These are phyloP conservation scores for Drosophila navojoa DNA, from an alignment of 1,140 invertebrate genomes.

Conservation along the genomic window DNA sequence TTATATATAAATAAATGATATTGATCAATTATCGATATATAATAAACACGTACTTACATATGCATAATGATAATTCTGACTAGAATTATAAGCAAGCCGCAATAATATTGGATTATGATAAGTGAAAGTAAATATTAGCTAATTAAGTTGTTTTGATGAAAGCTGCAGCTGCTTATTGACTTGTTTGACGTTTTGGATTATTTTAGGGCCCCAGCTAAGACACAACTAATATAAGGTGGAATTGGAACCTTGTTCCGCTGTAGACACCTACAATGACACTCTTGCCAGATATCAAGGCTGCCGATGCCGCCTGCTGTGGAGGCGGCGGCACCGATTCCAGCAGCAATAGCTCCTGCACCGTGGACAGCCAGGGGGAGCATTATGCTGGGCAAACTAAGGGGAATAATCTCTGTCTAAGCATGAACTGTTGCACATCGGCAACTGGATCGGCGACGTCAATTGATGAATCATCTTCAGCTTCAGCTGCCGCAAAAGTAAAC, in stretches of 20 bases:
- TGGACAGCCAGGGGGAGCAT: conserved; percentile 37
- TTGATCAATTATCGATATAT: too few relatives aligned
- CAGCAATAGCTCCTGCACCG: conserved; percentile 48
- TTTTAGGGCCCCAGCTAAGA: conserved; percentile 2
- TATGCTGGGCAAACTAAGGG: conserved; percentile 23
- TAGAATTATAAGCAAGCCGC: too few relatives aligned
- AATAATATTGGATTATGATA: too few relatives aligned
- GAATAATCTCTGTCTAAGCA: conserved; percentile 47
- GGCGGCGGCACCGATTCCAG: conserved; percentile 36
- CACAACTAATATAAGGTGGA: background rate
- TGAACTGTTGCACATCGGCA: conserved; percentile 71
- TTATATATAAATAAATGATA: too few relatives aligned
- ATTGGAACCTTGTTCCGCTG: conserved; percentile 6
- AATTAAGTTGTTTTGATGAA: conserved; percentile 1
- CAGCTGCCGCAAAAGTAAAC: conserved; percentile 57
- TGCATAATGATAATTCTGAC: too few relatives aligned
- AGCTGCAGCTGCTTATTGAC: background rate
- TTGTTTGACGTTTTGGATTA: background rate
- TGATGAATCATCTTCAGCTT: conserved; percentile 63
- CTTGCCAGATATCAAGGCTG: conserved; percentile 78
- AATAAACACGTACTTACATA: too few relatives aligned
- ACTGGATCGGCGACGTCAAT: conserved; percentile 75
- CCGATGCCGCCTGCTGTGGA: conserved; percentile 60
- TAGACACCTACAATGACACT: conserved; percentile 62
- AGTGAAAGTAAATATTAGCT: too few relatives aligned